phyloP scores from a whole-genome alignment of 2,888 invertebrate genomes.

The Rotaria socialis region DNA sequence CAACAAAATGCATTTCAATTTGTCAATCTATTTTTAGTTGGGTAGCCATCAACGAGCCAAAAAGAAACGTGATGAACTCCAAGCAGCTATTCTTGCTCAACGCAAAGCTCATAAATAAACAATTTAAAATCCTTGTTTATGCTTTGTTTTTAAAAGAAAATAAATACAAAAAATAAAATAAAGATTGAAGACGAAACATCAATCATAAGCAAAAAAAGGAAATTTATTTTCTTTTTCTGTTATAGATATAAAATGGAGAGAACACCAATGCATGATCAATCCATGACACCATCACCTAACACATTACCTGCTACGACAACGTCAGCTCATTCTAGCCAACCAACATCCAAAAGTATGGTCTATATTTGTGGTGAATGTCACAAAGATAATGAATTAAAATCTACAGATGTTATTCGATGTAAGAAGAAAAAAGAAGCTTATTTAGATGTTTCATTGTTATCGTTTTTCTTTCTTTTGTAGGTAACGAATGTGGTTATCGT shows the following conservation, averaged over 20 bases:
- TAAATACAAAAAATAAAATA: not conserved
- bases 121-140: not conserved
- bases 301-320: not conserved
- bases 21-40: constrained; percentile 65
- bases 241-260: too few relatives aligned
- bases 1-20: not conserved
- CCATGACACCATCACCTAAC: too few relatives aligned
- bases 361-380: constrained; percentile 60
- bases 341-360: constrained; percentile 9
- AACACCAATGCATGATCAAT: too few relatives aligned
- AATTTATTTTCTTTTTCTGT: too few relatives aligned
- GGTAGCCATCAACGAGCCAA: constrained; percentile 97
- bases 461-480: constrained; percentile 65
- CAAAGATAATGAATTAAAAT: constrained; percentile 82
- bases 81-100: constrained; percentile 79
- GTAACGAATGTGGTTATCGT: constrained; percentile 91
- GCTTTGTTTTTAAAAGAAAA: not conserved
- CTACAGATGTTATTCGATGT: constrained; percentile 75
- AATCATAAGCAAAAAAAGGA: not conserved
- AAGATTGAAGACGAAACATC: not conserved
- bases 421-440: not conserved
- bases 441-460: too few relatives aligned
- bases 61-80: constrained; percentile 98
- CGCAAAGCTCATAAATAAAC: constrained; percentile 70
- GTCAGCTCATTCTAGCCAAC: too few relatives aligned